Base-by-base conservation (phyloP, 64 coral and sea anemone genomes). In the Porites australiensis region DNA sequence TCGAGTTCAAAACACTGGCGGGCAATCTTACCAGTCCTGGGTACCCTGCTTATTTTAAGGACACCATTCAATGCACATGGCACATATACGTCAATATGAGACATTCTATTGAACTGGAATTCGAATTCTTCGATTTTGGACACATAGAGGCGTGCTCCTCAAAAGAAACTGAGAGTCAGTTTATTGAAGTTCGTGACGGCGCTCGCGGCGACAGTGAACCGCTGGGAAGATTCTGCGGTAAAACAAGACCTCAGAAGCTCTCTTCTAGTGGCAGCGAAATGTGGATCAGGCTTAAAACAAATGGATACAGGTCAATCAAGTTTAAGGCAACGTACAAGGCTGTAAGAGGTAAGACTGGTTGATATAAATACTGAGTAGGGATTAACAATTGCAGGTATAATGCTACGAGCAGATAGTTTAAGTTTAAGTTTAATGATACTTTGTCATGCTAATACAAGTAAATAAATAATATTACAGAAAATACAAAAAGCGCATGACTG, bases 151-250 rank as follows among this genome's bases (percentile, higher is more conserved):
- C 79, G 15, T 91, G 89, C 70, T 83, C 67, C 11, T 22, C 18
- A 20, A 72, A 8, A n/a, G 50, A 74, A 47, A 21, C 59, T 7
- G 47, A 8, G 19, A 75, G 27, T 51, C 27, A 37, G 27, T 83
- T 60, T 46, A 3, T 91, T 6, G 79, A 91, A 72, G 79, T 91
- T 67, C 89, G 79, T 70, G 89, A 91, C 67, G 89, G 89, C 1
- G 13, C 9, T 3, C 49, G 20, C 37, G 11, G 67, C 58, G 78
- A 83, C 6, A 83, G 81, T 63, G 59, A 45, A 51, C 53, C 68
- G 19, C 77, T 91, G 48, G 89, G 65, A 23, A 59, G 64, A 50
- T 83, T 83, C 45, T 91, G 89, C 64, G 89, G 89, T 7, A 48
- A 58, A 72, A 72, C 9, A 50, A 91, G 18, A 63, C 89, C 89